Percentiles rank a stretch among this genome's conserved stretches.
phyloP scores from a whole-genome alignment of 1,140 invertebrate genomes.

The Anoplophora glabripennis region DNA sequence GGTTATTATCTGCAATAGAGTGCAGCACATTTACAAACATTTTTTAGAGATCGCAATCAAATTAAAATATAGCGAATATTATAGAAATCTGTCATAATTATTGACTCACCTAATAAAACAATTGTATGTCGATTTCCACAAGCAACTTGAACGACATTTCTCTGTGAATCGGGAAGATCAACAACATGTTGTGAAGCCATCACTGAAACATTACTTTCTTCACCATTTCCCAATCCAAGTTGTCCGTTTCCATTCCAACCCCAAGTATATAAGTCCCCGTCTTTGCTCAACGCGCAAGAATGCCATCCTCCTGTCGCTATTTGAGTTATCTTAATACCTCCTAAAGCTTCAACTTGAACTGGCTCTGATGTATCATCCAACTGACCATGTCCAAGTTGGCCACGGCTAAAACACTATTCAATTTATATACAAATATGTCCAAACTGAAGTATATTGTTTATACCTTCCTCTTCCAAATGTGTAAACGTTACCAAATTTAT shows the following conservation, averaged over 20 bases:
- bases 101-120: constrained; percentile 52
- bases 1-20: constrained; percentile 53
- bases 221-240: constrained; percentile 58
- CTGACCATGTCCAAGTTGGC: constrained; percentile 77
- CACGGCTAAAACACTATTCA: constrained; percentile 59
- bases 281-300: constrained; percentile 68
- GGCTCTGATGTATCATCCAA: constrained; percentile 63
- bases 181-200: constrained; percentile 44
- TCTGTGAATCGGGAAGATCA: constrained; percentile 50
- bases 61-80: too few species aligned
- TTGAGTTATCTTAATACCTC: constrained; percentile 65
- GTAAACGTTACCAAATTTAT: constrained; percentile 69
- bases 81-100: too few species aligned
- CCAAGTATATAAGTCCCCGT: constrained; percentile 83
- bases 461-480: constrained; percentile 81
- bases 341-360: constrained; percentile 64
- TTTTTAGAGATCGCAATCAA: too few species aligned
- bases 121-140: constrained; percentile 69
- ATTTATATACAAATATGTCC: background rate
- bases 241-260: constrained; percentile 90
- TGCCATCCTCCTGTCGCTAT: constrained; percentile 85
- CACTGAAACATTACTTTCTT: constrained; percentile 25
- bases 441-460: constrained; percentile 13
- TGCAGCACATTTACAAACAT: constrained; percentile 9
- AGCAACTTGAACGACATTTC: constrained; percentile 56